Percentiles rank a stretch among this genome's conserved stretches.
Evolutionary conservation across 2,113 vertebrate species (phyloP).

Genomic region (Todiramphus saurophagus): DNA sequence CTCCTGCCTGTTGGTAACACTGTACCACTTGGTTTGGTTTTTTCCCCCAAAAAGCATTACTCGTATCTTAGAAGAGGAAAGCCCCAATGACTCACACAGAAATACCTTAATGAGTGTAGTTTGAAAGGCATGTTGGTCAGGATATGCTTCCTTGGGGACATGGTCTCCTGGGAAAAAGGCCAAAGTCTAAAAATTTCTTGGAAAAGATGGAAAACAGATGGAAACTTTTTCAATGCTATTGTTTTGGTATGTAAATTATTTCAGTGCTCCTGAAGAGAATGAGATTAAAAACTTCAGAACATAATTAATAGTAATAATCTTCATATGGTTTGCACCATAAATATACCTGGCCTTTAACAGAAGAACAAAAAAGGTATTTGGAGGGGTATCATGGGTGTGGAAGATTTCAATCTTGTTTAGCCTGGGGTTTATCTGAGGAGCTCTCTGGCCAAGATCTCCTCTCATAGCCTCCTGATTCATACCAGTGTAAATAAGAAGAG

Average conservation of each 20-base stretch:
- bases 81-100: constrained; percentile 54
- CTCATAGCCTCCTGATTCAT: constrained; percentile 15
- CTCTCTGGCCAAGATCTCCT: constrained; percentile 30
- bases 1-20: neutral
- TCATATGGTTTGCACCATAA: constrained; percentile 31
- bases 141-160: neutral
- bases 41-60: neutral
- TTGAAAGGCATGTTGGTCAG: constrained; percentile 12
- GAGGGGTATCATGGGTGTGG: constrained; percentile 14
- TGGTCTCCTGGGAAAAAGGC: constrained; percentile 30
- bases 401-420: constrained; percentile 51
- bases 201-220: constrained; percentile 9
- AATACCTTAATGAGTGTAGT: constrained; percentile 36
- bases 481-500: neutral
- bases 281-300: constrained; percentile 40
- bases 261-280: neutral
- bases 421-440: constrained; percentile 49
- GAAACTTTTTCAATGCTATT: neutral
- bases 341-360: constrained; percentile 36
- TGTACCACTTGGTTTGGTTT: neutral
- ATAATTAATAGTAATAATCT: constrained; percentile 4
- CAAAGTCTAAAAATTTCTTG: neutral
- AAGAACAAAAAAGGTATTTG: constrained; percentile 22
- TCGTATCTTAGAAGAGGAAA: constrained; percentile 51
- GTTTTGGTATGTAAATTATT: neutral